A percentile compares a stretch with the other conserved stretches of the same genome.
These are phyloP conservation scores for Hydrolagus affinis DNA, from an alignment of 2,113 vertebrate genomes.

Conservation along the genomic window DNA sequence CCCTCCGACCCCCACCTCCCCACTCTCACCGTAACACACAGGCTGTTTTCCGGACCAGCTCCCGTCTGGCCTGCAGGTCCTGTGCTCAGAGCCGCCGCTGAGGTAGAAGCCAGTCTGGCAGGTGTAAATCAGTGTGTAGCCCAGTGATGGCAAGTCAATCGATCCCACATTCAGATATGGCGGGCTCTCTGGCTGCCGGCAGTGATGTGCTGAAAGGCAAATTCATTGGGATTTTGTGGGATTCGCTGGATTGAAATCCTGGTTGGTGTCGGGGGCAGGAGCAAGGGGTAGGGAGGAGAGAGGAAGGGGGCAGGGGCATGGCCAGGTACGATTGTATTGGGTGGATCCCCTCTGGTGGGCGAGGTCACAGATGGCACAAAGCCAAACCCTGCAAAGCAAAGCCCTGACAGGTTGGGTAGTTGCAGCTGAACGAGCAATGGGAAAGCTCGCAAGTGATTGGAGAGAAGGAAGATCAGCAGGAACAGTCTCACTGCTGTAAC, in stretches of 20 bases:
- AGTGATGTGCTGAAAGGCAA: slow-evolving; percentile 75
- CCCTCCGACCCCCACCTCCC: neutral
- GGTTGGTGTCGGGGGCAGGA: too few species aligned
- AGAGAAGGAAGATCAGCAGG: too few species aligned
- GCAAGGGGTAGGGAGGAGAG: too few species aligned
- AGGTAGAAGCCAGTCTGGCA: slow-evolving; percentile 91
- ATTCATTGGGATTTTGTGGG: neutral
- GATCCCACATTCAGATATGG: slow-evolving; percentile 80
- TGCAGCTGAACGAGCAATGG: too few species aligned
- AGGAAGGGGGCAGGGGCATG: neutral
- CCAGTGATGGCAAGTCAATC: slow-evolving; percentile 87
- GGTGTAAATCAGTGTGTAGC: slow-evolving; percentile 93
- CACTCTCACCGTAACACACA: slow-evolving; percentile 71
- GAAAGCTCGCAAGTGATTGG: too few species aligned
- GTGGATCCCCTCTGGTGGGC: neutral
- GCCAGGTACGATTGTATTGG: neutral
- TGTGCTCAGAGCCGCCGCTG: slow-evolving; percentile 87
- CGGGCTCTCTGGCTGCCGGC: slow-evolving; percentile 83
- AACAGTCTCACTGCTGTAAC: too few species aligned
- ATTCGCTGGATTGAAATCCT: too few species aligned
- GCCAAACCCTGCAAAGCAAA: too few species aligned
- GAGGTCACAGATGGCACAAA: neutral
- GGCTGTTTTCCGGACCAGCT: slow-evolving; percentile 97
- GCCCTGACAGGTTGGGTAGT: too few species aligned
- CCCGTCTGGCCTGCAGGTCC: slow-evolving; percentile 88